phyloP scores from a whole-genome alignment of 1,140 invertebrate genomes.

The Steinernema feltiae region DNA sequence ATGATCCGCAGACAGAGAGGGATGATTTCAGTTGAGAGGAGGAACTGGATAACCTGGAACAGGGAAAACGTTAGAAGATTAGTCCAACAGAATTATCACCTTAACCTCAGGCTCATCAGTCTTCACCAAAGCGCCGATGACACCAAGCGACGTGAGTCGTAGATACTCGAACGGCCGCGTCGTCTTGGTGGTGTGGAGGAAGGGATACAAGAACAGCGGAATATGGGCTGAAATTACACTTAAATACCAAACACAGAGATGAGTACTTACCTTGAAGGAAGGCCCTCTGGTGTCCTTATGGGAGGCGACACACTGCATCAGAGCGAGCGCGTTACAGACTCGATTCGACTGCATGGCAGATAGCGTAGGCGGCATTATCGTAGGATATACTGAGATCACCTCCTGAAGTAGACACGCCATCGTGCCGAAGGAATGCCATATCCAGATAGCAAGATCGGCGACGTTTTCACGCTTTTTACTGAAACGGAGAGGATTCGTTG shows the following conservation, averaged over 20 bases:
- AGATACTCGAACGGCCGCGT: conserved; percentile 96
- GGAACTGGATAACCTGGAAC: conserved; percentile 89
- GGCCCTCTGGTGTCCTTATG: conserved; percentile 91
- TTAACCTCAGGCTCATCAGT: conserved; percentile 61
- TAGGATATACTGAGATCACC: conserved; percentile 89
- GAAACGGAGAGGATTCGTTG: conserved; percentile 36
- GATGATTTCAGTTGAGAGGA: conserved; percentile 95
- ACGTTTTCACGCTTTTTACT: conserved; percentile 96
- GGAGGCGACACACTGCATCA: conserved; percentile 97
- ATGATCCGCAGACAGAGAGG: conserved; percentile 94
- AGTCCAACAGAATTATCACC: neutral
- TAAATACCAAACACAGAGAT: conserved; percentile 18
- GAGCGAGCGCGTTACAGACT: conserved; percentile 92
- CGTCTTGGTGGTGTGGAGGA: conserved; percentile 81
- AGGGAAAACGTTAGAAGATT: conserved; percentile 31
- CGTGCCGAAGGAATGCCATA: conserved; percentile 98
- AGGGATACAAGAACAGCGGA: conserved; percentile 94
- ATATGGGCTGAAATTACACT: conserved; percentile 73
- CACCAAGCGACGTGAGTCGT: conserved; percentile 88
- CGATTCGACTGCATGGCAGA: conserved; percentile 75
- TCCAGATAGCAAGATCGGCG: conserved; percentile 87
- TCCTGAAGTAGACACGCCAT: conserved; percentile 86
- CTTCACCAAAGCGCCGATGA: conserved; percentile 97
- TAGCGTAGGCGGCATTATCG: conserved; percentile 89
- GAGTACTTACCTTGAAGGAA: conserved; percentile 67